These are phyloP conservation scores for Pristionchus mayeri DNA, from an alignment of 2,888 invertebrate species.

Conservation along the genomic window DNA sequence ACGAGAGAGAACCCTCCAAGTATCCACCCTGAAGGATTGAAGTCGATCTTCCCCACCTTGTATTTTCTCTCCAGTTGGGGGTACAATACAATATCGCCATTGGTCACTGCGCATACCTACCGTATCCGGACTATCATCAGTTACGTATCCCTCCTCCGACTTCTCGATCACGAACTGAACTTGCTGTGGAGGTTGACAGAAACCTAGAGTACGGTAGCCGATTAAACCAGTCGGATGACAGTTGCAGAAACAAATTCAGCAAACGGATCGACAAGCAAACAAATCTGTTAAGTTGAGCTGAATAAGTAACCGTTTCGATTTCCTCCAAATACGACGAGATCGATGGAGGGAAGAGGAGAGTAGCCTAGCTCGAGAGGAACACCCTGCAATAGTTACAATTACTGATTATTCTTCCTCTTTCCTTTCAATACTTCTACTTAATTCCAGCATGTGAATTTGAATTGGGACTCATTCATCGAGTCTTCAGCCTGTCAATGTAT, in stretches of 20 bases:
- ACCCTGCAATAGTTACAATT: not conserved
- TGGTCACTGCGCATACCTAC: not conserved
- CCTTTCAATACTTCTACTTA: too few species aligned
- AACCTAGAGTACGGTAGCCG: not conserved
- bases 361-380: not conserved
- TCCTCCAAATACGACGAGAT: conserved; percentile 47
- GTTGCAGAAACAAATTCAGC: too few species aligned
- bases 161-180: conserved; percentile 15
- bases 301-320: not conserved
- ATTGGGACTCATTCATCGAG: too few species aligned
- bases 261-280: too few species aligned
- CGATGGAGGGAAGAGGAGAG: conserved; percentile 38
- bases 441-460: too few species aligned
- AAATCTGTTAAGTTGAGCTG: not conserved
- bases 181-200: not conserved
- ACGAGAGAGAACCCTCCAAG: conserved; percentile 27
- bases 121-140: conserved; percentile 40
- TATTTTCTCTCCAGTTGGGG: too few species aligned
- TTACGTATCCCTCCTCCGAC: conserved; percentile 22
- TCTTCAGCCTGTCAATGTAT: too few species aligned
- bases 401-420: too few species aligned
- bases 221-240: not conserved
- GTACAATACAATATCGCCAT: too few species aligned
- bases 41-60: too few species aligned
- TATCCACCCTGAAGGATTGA: conserved; percentile 17